Base-by-base conservation (phyloP, 2,797 vertebrate genomes). In the Ptychobarbus kaznakovi region DNA sequence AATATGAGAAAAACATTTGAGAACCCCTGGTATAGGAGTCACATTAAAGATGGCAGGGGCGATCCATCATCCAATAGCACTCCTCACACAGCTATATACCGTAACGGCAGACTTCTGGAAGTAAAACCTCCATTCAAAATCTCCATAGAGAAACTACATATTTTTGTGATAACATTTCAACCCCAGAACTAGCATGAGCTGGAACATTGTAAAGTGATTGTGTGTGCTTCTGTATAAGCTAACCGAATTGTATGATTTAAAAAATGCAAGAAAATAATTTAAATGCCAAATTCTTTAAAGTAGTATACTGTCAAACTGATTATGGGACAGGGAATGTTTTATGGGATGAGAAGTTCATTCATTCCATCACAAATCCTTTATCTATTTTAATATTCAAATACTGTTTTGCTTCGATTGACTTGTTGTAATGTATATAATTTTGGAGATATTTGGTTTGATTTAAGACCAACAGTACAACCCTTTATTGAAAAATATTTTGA, bases 31-130 rank as follows among this genome's bases (percentile, higher is more conserved):
- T 73, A 2, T 89, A 76, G 81, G 91, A 92, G 91, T 81, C 89
- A 92, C 88, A 92, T 92, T 88, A 93, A 92, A 87, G 85, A 81
- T 74, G 70, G 80, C 49, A 81, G 87, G 78, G 65, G 86, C 68
- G 61, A 80, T 86, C 87, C 80, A 82, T 85, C 81, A 69, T 61
- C 73, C 73, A 83, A 87, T 79, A 42, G 65, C 81, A 87, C 75
- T 79, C 63, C 81, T 83, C 75, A 76, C 82, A 49, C 78, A 80
- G 61, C 25, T 35, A 63, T 63, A 56, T 32, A 49, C 61, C 15
- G 9, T 44, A 79, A 79, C 25, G 40, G n/a, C n/a, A 46, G 38
- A 25, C 35, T 79, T 63, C 76, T 15, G 16, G n/a, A 56, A 58
- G 58, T 44, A 65, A 32, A 80, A 28, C 25, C n/a, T 70, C 9